Evolutionary conservation across 2,888 invertebrate genomes (phyloP).

Genomic region (Keiferia lycopersicella): DNA sequence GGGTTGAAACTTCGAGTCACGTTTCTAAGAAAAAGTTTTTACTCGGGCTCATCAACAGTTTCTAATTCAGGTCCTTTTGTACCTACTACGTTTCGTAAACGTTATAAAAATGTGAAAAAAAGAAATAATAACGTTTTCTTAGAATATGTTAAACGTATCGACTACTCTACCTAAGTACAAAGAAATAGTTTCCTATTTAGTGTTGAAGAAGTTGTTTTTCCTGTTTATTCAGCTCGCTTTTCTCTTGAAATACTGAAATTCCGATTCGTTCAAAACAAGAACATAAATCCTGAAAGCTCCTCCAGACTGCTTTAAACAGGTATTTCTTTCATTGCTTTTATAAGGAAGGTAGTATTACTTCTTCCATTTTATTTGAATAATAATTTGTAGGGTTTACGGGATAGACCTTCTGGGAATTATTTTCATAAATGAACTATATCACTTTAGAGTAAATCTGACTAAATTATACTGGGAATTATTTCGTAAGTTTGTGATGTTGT

Average conservation of each 20-base stretch:
- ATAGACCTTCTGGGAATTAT: too few species aligned
- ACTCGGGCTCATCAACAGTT: too few species aligned
- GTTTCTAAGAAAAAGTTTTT: too few species aligned
- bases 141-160: not conserved
- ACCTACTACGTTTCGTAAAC: not conserved
- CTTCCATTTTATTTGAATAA: not conserved
- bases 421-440: too few species aligned
- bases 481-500: too few species aligned
- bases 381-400: not conserved
- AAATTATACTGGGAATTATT: too few species aligned
- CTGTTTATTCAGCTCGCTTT: not conserved
- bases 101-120: not conserved
- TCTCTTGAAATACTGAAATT: slow-evolving; percentile 5
- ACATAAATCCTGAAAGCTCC: slow-evolving; percentile 4
- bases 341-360: not conserved
- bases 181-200: not conserved
- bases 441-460: too few species aligned
- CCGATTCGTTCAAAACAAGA: slow-evolving; percentile 10
- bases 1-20: too few species aligned
- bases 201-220: not conserved
- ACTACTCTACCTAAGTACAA: not conserved
- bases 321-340: not conserved
- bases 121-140: not conserved
- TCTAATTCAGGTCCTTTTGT: too few species aligned
- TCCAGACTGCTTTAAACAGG: not conserved